These are phyloP conservation scores for Platycheirus albimanus DNA, from an alignment of 2,888 invertebrate genomes.

Conservation along the genomic window DNA sequence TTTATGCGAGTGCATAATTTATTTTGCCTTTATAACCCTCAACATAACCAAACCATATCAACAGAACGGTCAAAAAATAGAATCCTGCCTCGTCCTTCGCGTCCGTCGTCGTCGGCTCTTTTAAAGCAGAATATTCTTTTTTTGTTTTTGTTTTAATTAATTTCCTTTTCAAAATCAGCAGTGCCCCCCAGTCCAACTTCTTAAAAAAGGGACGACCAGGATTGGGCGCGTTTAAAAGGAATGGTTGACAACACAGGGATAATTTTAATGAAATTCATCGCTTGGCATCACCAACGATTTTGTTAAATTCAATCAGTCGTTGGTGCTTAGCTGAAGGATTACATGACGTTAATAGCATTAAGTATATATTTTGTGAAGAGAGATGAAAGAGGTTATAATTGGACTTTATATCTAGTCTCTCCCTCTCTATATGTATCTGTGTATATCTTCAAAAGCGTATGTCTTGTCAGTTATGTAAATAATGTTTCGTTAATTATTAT, in stretches of 20 bases:
- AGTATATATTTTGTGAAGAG: constrained; percentile 13
- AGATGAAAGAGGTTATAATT: constrained; percentile 52
- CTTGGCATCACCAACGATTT: constrained; percentile 66
- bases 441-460: constrained; percentile 47
- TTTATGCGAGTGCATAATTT: constrained; percentile 3
- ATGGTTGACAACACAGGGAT: constrained; percentile 65
- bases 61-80: constrained; percentile 49
- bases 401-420: constrained; percentile 16
- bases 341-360: constrained; percentile 56
- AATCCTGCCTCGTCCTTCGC: constrained; percentile 26
- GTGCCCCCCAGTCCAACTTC: not conserved
- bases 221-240: constrained; percentile 3
- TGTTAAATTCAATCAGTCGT: constrained; percentile 65
- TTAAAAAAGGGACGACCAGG: constrained; percentile 17
- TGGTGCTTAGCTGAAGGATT: constrained; percentile 53
- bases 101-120: no score
- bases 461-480: constrained; percentile 9
- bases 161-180: constrained; percentile 61
- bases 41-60: not conserved
- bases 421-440: no score
- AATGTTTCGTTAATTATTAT: constrained; percentile 4
- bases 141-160: constrained; percentile 70
- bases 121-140: constrained; percentile 52
- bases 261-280: constrained; percentile 72
- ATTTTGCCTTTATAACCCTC: not conserved